Base-by-base conservation (phyloP, 2,797 vertebrate genomes). In the Gambusia yucatana region DNA sequence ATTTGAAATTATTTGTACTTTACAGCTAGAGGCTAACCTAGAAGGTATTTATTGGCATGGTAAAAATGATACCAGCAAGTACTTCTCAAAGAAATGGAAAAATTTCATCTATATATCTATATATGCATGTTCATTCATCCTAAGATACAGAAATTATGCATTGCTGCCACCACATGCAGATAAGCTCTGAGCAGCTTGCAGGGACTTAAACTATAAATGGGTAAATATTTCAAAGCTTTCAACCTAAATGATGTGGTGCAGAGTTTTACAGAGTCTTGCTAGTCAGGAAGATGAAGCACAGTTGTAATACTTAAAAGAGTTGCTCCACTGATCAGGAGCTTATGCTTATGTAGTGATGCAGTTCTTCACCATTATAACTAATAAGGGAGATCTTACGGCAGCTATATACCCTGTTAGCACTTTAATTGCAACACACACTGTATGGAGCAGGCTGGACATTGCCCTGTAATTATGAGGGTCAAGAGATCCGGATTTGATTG, bases 401-500 rank as follows among this genome's bases (percentile, higher is more conserved):
- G 41, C 48, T 72, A 82, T 79, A 48, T 17, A 76, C 72, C 47
- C 48, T 55, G 36, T 33, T 36, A 16, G n/a, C 16, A 28, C 47
- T 83, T 69, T 46, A 39, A 57, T 70, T 48, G 30, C 59, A 36
- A 47, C 30, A 7, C 47, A 63, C 28, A 65, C 39, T 48, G 20
- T 44, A 36, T 46, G 28, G 57, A 78, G 28, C 50, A 76, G 11
- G 71, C 43, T 47, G 28, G 25, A 9, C 22, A 79, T 73, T 61
- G 46, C 46, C 73, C 77, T 52, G 50, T 13, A 20, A 65, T 57
- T 43, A 59, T 70, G 1, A 61, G 7, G 55, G 52, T 84, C 71
- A 80, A 75, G 63, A 82, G 59, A 65, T 87, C 25, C 72, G 3
- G 10, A 82, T 81, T 70, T 55, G 81, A 80, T 65, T 61, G 77